These are phyloP conservation scores for Deilephila porcellus DNA, from an alignment of 2,888 invertebrate genomes.

Conservation along the genomic window DNA sequence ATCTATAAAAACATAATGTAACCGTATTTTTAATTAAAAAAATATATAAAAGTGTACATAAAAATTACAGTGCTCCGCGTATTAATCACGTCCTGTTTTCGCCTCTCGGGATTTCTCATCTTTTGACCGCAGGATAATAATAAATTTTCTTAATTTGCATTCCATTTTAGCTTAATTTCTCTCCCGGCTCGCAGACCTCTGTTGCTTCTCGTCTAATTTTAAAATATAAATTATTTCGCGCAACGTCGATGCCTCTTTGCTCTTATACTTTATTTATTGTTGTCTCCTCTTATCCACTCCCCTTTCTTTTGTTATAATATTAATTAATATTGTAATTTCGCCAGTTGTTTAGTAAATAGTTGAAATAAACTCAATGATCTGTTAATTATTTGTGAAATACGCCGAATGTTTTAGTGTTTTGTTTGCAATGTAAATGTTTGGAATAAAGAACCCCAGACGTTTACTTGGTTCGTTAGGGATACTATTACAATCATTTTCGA, in stretches of 20 bases:
- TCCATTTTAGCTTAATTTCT: constrained; percentile 71
- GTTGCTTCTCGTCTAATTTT: constrained; percentile 33
- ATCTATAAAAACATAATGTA: background rate
- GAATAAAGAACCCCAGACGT: background rate
- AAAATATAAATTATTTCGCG: constrained; percentile 47
- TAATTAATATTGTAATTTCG: constrained; percentile 12
- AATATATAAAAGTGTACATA: background rate
- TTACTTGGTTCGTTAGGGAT: background rate
- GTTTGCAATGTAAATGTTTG: background rate
- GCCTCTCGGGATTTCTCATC: constrained; percentile 56
- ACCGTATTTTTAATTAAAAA: constrained; percentile 10
- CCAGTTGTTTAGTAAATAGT: constrained; percentile 1
- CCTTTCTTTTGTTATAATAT: constrained; percentile 17
- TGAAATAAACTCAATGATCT: constrained; percentile 8
- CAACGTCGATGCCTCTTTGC: constrained; percentile 37
- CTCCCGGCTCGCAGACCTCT: constrained; percentile 39
- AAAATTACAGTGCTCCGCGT: constrained; percentile 22
- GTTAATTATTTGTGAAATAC: background rate
- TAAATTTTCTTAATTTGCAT: constrained; percentile 81
- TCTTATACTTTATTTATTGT: constrained; percentile 21
- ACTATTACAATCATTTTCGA: background rate
- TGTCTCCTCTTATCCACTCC: constrained; percentile 22
- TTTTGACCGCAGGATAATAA: constrained; percentile 75
- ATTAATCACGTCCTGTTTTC: constrained; percentile 41
- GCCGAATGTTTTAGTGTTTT: background rate